Conservation (phyloP, 2,113 vertebrate genomes). For the Pampusana beccarii region DNA sequence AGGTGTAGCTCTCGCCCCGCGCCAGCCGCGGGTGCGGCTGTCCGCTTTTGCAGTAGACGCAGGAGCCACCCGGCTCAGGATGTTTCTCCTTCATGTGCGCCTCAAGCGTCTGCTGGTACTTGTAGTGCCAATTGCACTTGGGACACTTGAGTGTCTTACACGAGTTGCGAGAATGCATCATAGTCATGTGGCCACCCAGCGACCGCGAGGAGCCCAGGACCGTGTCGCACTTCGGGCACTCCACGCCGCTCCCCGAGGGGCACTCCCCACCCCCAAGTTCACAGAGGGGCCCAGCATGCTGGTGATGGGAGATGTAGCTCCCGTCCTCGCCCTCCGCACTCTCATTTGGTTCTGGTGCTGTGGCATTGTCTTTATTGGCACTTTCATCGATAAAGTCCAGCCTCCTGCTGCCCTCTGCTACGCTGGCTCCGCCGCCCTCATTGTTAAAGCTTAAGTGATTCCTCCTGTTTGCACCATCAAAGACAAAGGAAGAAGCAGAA, state of each 20-base stretch:
- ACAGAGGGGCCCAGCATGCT: constrained; percentile 87
- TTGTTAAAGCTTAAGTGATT: constrained; percentile 99
- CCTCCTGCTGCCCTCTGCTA: constrained; percentile 91
- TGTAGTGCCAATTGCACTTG: constrained; percentile 99
- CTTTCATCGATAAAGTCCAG: constrained; percentile 93
- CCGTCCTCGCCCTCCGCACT: constrained; percentile 93
- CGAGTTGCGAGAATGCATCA: constrained; percentile 99
- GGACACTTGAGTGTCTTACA: constrained; percentile 99
- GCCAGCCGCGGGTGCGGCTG: constrained; percentile 97
- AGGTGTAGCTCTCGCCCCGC: constrained; percentile 98
- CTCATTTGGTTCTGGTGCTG: constrained; percentile 99
- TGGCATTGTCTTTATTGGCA: constrained; percentile 99
- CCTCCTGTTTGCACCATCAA: constrained; percentile 91
- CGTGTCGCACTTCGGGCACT: constrained; percentile 98
- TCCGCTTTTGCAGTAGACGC: constrained; percentile 92
- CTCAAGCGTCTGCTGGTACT: constrained; percentile 99
- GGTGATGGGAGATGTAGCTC: constrained; percentile 83
- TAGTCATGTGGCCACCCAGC: constrained; percentile 98
- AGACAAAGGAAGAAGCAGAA: constrained; percentile 91
- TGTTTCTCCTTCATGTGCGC: constrained; percentile 99
- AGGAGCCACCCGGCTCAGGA: constrained; percentile 94
- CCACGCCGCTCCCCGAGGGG: constrained; percentile 93
- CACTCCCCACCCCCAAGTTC: constrained; percentile 92
- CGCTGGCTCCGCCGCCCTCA: constrained; percentile 88
- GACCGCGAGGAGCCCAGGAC: constrained; percentile 96